Evolutionary conservation across 2,797 vertebrate genomes (phyloP), one percentile per base, ranked within the genome.

Genomic region (Melanotaenia trifasciata): DNA sequence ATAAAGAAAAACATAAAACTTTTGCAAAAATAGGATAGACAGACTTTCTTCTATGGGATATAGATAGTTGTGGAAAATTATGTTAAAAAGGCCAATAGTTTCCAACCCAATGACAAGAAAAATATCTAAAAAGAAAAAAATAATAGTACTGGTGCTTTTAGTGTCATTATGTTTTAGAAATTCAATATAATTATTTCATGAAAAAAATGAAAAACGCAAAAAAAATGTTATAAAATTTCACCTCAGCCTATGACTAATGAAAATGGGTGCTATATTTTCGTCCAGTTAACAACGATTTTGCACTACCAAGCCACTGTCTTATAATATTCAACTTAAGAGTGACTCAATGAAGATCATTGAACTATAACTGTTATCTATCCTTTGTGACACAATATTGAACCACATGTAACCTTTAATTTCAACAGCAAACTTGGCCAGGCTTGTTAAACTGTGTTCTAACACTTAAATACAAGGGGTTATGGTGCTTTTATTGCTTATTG

Each of bases 361-460:
- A 67, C 69, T 87, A 58, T 74, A 70, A 87, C 74, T 77, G 64
- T 12, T 67, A 67, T 85, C 28, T n/a, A 32, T 66, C 26, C 38
- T 53, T 58, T 22, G 40, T 64, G 45, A 70, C 69, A 13, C 32
- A 58, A 62, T 83, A 87, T 72, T 80, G 88, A 88, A 79, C 79
- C 58, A 22, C n/a, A 33, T 35, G n/a, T 79, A 82, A 89, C 87
- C 84, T 87, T 80, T 76, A 26, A 79, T 81, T 83, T 83, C 59
- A 66, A 78, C 89, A 80, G 83, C 85, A 84, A 87, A 84, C 60
- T 10, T 54, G 61, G 77, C 84, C 78, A 81, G 47, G 47, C 40
- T 75, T 64, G 84, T 84, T 90, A 87, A 89, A 64, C 51, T 72
- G 59, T 83, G 79, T 72, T 80, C 67, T 51, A 80, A 84, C 79